Evolutionary conservation across 2,888 invertebrate species (phyloP), one percentile per base, ranked within the genome.

Genomic region (Meloe dianella): DNA sequence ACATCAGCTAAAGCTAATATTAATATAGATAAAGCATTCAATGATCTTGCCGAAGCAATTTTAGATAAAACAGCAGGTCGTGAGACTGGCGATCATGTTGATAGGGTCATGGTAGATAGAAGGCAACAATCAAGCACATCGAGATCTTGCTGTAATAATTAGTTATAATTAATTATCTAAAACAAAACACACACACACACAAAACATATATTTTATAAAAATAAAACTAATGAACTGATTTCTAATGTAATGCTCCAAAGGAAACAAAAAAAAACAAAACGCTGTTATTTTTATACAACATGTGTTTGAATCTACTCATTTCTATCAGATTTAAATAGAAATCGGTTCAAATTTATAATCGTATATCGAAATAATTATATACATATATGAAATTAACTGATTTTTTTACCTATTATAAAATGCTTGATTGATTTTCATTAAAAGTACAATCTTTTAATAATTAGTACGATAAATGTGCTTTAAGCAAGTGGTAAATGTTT

Each of bases 1-100:
- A 98, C 98, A 66, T 97, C 97, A 72, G 98, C 98, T 71, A 98
- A 98, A 87, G 93, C 95, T 65, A 96, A 97, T 85, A 94, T 96
- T 80, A 98, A 98, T 86, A 97, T 98, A 81, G 97, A 97, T 82
- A 91, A 92, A 82, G 97, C 97, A 67, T 98, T 98, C 87, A 92
- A 93, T 80, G 95, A 97, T 86, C 87, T 97, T 83, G 95, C 97
- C 63, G 94, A 96, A 87, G 95, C 96, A 79, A 96, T 98, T 85
- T 87, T 97, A 79, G 95, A 96, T 85, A 97, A 97, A 87, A 92
- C 93, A 71, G 89, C 94, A 66, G 91, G 91, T 17, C 89, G 91
- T 68, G 94, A 94, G 83, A 91, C 91, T 73, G 90, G 91, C 41
- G 94, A 94, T 83, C 90, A 90, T 75, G 86, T 88, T 9, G 90